Evolutionary conservation across 2,888 invertebrate species (phyloP).

Genomic region (Folsomia candida): DNA sequence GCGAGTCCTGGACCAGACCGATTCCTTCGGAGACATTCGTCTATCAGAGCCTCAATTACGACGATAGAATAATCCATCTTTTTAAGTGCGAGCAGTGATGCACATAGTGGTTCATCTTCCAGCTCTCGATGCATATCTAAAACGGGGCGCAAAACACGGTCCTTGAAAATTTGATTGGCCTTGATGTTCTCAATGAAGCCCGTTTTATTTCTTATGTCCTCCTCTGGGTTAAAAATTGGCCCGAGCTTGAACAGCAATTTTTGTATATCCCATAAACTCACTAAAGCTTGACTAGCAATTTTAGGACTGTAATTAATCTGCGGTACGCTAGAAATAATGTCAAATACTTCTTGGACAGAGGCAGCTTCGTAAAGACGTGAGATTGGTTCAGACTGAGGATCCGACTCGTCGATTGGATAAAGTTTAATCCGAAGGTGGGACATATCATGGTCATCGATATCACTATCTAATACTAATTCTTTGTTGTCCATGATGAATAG

Average conservation of each 20-base stretch:
- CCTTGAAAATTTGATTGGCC: slow-evolving; percentile 25
- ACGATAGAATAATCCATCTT: slow-evolving; percentile 26
- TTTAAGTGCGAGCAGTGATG: slow-evolving; percentile 31
- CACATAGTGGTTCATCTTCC: slow-evolving; percentile 40
- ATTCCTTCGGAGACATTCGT: slow-evolving; percentile 36
- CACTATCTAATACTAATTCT: no score
- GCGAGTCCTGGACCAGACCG: slow-evolving; percentile 24
- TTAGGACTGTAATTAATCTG: slow-evolving; percentile 14
- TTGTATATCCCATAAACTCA: slow-evolving; percentile 46
- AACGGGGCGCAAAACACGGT: slow-evolving; percentile 32
- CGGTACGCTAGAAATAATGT: slow-evolving; percentile 17
- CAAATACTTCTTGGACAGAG: slow-evolving; percentile 37
- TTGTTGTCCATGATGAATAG: no score
- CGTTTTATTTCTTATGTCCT: slow-evolving; percentile 26
- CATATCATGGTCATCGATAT: slow-evolving; percentile 19
- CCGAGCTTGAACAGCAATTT: slow-evolving; percentile 37
- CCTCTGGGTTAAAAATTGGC: slow-evolving; percentile 31
- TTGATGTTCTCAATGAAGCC: slow-evolving; percentile 31
- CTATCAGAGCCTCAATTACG: slow-evolving; percentile 31
- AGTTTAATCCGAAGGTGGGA: slow-evolving; percentile 26
- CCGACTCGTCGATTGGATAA: slow-evolving; percentile 24
- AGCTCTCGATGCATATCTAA: slow-evolving; percentile 26
- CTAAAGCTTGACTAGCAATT: slow-evolving; percentile 41
- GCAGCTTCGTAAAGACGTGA: slow-evolving; percentile 30
- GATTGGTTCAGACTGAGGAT: not conserved